Conservation (phyloP, 2,113 vertebrate species). For the Sclerurus mexicanus region DNA sequence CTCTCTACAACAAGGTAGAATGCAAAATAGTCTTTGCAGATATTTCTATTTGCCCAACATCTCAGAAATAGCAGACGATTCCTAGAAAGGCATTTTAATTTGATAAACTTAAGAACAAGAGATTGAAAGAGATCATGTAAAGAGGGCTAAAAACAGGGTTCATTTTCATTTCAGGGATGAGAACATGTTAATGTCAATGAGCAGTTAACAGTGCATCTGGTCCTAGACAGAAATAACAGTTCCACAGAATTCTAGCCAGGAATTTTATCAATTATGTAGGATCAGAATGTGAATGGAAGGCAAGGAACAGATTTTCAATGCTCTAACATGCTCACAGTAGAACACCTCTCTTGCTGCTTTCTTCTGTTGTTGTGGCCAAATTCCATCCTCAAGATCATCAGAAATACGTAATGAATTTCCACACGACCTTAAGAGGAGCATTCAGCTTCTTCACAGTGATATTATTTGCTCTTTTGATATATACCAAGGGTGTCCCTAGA, state of each 20-base stretch:
- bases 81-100: constrained; percentile 39
- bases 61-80: constrained; percentile 39
- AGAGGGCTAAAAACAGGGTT: background rate
- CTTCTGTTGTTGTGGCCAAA: background rate
- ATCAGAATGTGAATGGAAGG: constrained; percentile 3
- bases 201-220: constrained; percentile 38
- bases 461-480: background rate
- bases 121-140: background rate
- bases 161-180: constrained; percentile 14
- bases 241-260: constrained; percentile 5
- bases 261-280: constrained; percentile 19
- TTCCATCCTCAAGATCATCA: background rate
- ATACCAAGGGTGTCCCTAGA: background rate
- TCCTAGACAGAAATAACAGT: constrained; percentile 21
- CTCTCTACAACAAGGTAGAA: background rate
- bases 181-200: constrained; percentile 23
- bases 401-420: background rate
- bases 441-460: background rate
- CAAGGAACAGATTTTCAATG: background rate
- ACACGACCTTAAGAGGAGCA: background rate
- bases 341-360: background rate
- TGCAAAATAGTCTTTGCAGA: constrained; percentile 32
- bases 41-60: constrained; percentile 27
- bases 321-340: background rate
- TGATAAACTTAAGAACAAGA: constrained; percentile 1